Base-by-base conservation (phyloP, 2,888 invertebrate genomes). In the Elysia crispata region DNA sequence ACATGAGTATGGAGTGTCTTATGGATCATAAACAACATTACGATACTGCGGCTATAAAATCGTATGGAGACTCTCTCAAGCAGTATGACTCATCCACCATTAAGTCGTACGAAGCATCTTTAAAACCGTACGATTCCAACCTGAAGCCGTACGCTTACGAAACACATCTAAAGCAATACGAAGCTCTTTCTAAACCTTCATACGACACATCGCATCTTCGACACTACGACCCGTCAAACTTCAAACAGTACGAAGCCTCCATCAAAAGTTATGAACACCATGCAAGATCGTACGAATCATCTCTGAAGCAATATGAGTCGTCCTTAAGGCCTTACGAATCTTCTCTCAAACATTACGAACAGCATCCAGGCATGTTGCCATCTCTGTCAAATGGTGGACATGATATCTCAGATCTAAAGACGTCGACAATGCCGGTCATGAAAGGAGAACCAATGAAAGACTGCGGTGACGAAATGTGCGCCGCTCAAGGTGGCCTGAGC, bases 1-100 rank as follows among this genome's bases (percentile, higher is more conserved):
- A 25, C 0, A 11, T 20, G 11, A 79, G 60, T 30, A 82, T 83
- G 85, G 83, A 85, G 72, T 85, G 83, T 49, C 82, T 83, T 23
- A 60, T 84, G 67, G 84, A 84, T 49, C 81, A 83, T 28, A 85
- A 85, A 30, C 81, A 41, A 41, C 41, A 41, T 41, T 41, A 41
- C 11, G 41, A 41, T 41, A 11, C 41, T 41, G 3, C 41, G 11
- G 41, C 41, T 41, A 41, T 41, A 25, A 85, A 85, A 30, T 81
- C 83, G 41, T 82, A 81, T 60, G 80, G 80, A 28, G 57, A 77
- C 0, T 70, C 76, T 25, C 74, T 79, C 60, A 79, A 79, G 31
- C 31, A 66, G 23, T 79, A 79, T 60, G 79, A 79, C 25, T 25
- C 73, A 25, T 23, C 18, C 64, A 67, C 69, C 31, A 75, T 41